phyloP scores from a whole-genome alignment of 2,113 vertebrate species.

The Lipotes vexillifer region DNA sequence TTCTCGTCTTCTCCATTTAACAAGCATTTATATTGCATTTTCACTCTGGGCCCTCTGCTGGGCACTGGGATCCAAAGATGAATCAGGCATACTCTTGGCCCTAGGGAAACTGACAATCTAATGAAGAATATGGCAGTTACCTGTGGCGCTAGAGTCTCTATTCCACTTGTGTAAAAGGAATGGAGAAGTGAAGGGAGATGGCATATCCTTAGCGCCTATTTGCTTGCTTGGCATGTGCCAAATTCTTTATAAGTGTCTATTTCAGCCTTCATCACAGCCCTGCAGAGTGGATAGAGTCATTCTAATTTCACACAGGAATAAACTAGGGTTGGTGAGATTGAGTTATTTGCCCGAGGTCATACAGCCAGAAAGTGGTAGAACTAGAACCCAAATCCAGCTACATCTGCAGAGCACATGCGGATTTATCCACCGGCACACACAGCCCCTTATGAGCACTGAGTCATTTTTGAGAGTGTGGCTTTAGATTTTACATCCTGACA shows the following conservation, averaged over 20 bases:
- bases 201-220: background rate
- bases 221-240: background rate
- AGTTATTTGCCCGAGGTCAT: background rate
- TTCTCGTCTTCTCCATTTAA: conserved; percentile 25
- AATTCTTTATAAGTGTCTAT: background rate
- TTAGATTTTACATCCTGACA: background rate
- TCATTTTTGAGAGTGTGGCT: background rate
- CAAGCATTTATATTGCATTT: background rate
- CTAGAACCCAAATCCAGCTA: background rate
- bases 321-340: background rate
- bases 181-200: background rate
- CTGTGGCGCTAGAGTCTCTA: background rate
- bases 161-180: background rate
- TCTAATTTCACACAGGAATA: background rate
- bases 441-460: background rate
- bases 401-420: background rate
- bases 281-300: background rate
- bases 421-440: background rate
- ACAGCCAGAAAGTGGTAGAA: background rate
- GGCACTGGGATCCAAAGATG: background rate
- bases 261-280: background rate
- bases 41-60: background rate
- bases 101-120: background rate
- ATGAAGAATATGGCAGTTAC: background rate
- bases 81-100: background rate